These are phyloP conservation scores for Leucopsar rothschildi DNA, from an alignment of 2,113 vertebrate species.

Conservation along the genomic window DNA sequence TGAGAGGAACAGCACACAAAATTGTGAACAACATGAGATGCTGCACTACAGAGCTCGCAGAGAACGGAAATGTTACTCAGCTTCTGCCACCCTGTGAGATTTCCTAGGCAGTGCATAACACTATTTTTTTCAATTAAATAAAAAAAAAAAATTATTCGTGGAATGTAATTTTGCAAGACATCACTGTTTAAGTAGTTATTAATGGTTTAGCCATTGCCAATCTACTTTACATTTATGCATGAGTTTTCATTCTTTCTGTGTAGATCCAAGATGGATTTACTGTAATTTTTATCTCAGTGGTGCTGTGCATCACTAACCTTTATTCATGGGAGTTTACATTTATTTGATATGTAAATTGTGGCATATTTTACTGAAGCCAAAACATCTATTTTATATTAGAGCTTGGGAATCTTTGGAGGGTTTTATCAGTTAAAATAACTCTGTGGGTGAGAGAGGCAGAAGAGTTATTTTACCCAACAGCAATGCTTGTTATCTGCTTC, in stretches of 20 bases:
- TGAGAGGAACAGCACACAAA: conserved; percentile 26
- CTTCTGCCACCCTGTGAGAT: conserved; percentile 73
- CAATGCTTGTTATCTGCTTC: not conserved
- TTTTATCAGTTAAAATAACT: not conserved
- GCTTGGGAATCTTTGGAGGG: not conserved
- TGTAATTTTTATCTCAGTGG: not conserved
- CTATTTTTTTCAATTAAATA: conserved; percentile 69
- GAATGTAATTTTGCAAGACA: conserved; percentile 53
- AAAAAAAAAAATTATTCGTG: conserved; percentile 11
- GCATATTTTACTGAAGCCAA: not conserved
- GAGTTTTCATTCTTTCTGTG: not conserved
- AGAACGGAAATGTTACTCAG: conserved; percentile 40
- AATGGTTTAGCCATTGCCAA: not conserved
- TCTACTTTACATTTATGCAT: conserved; percentile 13
- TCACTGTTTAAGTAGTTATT: conserved; percentile 20
- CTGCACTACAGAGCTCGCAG: not conserved
- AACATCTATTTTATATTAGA: not conserved
- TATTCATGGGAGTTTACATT: not conserved
- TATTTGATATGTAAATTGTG: conserved; percentile 38
- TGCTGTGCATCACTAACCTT: not conserved
- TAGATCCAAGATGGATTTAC: not conserved
- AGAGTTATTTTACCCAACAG: not conserved
- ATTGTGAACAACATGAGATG: conserved; percentile 27
- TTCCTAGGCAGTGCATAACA: conserved; percentile 70
- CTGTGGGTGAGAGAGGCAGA: not conserved